Evolutionary conservation across 2,113 vertebrate species (phyloP), one percentile per base, ranked within the genome.

Genomic region (Coracopsis vasa): DNA sequence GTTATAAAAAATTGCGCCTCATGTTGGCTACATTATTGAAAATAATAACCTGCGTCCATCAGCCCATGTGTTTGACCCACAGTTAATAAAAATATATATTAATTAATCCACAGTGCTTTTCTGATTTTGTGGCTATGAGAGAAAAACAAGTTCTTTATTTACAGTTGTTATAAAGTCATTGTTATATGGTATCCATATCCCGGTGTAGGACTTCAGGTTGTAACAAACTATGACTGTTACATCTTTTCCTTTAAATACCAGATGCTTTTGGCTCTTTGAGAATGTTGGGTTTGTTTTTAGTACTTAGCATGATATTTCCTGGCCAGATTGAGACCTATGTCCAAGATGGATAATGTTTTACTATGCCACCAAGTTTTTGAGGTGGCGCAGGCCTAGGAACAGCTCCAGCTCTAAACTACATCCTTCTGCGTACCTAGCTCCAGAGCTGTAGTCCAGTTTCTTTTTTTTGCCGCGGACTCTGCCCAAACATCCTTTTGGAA

Each of bases 401-500:
- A 86, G 16, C 60, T 80, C 60, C 85, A 84, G 56, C 37, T 92
- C 65, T 47, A 6, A 14, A 47, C 7, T n/a, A 20, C 24, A 78
- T 65, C 35, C 18, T 84, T 58, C 29, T 88, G 56, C 41, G 79
- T 72, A 88, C 80, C 80, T 84, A 79, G 47, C 50, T 86, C 67
- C 54, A 79, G 35, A 50, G 71, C 42, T 31, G 25, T 15, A 67
- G 9, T 45, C 44, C 67, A 65, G 41, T 72, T 73, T 58, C 33
- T 58, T 58, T 54, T 85, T 91, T 90, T 65, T 74, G 24, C 39
- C 6, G 5, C 15, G 19, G 56, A 77, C n/a, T 56, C 47, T 93
- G 56, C 51, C 65, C 70, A 79, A 86, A 87, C 56, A 75, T 94
- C 69, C 65, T 87, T 95, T 95, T 56, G 56, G 72, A 93, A 91